Base-by-base conservation (phyloP, 2,797 vertebrate genomes). In the Scarus forsteni region DNA sequence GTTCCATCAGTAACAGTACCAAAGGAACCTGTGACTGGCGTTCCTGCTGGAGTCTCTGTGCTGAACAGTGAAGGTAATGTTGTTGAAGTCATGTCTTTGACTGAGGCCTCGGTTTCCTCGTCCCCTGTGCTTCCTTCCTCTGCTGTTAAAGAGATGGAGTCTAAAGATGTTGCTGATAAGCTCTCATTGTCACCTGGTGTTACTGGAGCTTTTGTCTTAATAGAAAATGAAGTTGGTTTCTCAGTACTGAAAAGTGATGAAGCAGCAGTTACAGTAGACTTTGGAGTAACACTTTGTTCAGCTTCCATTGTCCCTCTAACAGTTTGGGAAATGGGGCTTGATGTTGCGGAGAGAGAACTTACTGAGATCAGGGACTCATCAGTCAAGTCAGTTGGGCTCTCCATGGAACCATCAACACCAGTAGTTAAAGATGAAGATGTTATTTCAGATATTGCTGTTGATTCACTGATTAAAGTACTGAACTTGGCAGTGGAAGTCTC, bases 111-210 rank as follows among this genome's bases (percentile, higher is more conserved):
- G 57, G 36, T 52, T 0, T 18, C 53, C 0, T 51, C 8, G 39
- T 82, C 70, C 43, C 42, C 46, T 52, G 83, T 81, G 13, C 16
- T 56, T 1, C 67, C 70, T 39, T 64, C 40, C 5, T 59, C 62
- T 49, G 60, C 46, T 60, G n/a, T 1, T 60, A 12, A 0, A 15
- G 38, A 35, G 13, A 11, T 3, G n/a, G 71, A 57, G 18, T 54
- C 64, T 10, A 27, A 27, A 27, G 10, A 0, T n/a, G 56, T 60
- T 0, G 12, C 12, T 49, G 57, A 43, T 6, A 10, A 9, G 3
- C 0, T 48, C 46, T 48, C 16, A 9, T 7, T 18, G n/a, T 48
- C 5, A 10, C n/a, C 18, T 48, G 46, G 10, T 7, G 34, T 45
- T 12, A 10, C 16, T 42, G 13, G 57, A 0, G 48, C 12, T 18